Conservation (phyloP, 2,797 vertebrate genomes). For the Cryptoblepharus egeriae region DNA sequence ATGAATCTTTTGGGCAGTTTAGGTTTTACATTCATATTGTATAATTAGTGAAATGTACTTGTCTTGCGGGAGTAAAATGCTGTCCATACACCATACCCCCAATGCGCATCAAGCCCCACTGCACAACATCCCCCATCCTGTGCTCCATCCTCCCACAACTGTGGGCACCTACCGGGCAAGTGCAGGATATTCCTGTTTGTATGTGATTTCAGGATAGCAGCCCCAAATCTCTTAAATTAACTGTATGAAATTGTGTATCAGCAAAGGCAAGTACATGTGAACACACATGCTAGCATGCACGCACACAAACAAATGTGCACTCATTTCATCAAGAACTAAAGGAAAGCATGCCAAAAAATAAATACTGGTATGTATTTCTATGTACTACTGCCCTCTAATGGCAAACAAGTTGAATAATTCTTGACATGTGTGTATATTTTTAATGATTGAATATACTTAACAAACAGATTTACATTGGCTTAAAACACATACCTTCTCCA, state of each 20-base stretch:
- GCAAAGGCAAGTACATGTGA: no score
- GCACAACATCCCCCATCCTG: no score
- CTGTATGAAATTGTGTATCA: not conserved
- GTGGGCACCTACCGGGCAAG: no score
- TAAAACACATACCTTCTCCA: not conserved
- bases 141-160: no score
- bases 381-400: conserved; percentile 28
- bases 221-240: not conserved
- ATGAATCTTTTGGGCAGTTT: not conserved
- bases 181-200: not conserved
- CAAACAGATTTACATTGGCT: not conserved
- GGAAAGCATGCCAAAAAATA: not conserved
- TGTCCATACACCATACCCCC: no score
- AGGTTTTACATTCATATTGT: not conserved
- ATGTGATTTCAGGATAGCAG: not conserved
- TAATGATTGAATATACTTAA: not conserved
- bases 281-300: no score
- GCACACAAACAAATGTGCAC: not conserved
- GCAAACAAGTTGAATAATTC: not conserved
- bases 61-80: no score
- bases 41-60: no score
- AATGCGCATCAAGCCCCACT: no score
- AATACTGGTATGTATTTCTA: not conserved
- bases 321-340: not conserved
- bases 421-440: not conserved